Evolutionary conservation across 2,113 vertebrate genomes (phyloP).

Genomic region (Sinosuthora webbiana): DNA sequence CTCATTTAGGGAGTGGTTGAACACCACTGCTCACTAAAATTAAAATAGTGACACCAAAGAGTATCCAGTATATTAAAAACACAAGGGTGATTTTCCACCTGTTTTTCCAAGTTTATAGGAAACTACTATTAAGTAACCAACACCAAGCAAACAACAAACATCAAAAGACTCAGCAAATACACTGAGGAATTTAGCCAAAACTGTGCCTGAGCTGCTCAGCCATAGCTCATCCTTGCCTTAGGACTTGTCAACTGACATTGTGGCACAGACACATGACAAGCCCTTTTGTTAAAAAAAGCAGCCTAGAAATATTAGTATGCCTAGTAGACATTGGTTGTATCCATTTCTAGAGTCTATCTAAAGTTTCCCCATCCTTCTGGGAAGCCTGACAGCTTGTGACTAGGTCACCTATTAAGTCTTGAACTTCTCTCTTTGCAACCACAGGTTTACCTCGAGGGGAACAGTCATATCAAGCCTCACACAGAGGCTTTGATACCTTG

Average conservation of each 20-base stretch:
- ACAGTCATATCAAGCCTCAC: not conserved
- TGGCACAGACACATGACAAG: not conserved
- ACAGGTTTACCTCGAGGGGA: not conserved
- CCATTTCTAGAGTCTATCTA: not conserved
- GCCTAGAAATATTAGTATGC: not conserved
- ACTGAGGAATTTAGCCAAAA: not conserved
- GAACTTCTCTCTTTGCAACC: not conserved
- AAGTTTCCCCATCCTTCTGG: not conserved
- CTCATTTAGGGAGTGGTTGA: not conserved
- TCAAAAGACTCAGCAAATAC: not conserved
- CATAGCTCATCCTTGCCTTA: not conserved
- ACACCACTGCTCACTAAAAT: not conserved
- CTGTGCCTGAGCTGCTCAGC: not conserved
- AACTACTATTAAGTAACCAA: not conserved
- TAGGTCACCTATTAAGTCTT: not conserved
- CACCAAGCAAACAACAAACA: not conserved
- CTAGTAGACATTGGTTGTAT: not conserved
- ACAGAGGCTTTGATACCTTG: not conserved
- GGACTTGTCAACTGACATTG: accelerated
- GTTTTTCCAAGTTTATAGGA: not conserved
- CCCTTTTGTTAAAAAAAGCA: not conserved
- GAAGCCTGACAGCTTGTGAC: not conserved
- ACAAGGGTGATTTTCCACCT: accelerated
- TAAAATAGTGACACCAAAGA: not conserved
- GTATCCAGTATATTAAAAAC: not conserved